Conservation (phyloP, 2,797 vertebrate species). For the Cygnus olor region DNA sequence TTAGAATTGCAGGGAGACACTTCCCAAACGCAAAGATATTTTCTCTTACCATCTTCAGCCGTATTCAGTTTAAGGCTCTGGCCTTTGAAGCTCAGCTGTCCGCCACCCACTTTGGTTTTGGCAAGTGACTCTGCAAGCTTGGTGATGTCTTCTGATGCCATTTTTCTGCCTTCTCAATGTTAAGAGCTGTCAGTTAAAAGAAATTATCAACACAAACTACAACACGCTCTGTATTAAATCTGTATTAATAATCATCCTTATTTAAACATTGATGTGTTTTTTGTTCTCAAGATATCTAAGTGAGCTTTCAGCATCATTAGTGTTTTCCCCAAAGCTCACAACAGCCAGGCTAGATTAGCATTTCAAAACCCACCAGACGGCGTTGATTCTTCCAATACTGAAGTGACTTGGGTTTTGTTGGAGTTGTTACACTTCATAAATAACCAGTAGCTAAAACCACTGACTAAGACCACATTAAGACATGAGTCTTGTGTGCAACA, state of each 20-base stretch:
- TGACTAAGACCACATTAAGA: background rate
- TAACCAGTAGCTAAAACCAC: background rate
- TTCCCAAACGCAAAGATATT: background rate
- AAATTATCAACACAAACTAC: background rate
- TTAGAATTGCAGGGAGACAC: background rate
- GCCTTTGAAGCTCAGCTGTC: conserved; percentile 95
- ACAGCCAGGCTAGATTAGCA: background rate
- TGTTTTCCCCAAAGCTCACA: background rate
- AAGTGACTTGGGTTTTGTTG: background rate
- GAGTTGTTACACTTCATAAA: background rate
- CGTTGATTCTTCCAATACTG: background rate
- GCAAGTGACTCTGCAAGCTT: conserved; percentile 91
- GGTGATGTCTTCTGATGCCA: conserved; percentile 93
- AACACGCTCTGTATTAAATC: background rate
- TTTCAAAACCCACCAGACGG: background rate
- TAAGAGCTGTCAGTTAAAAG: background rate
- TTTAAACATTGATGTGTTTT: background rate
- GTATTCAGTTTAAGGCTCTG: conserved; percentile 93
- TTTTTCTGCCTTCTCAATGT: conserved; percentile 69
- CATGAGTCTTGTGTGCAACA: background rate
- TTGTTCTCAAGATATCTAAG: background rate
- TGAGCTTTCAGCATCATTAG: background rate
- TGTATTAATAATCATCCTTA: background rate
- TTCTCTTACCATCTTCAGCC: conserved; percentile 88
- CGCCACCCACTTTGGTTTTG: conserved; percentile 88